Conservation (phyloP, 2,888 invertebrate species). For the Lepidonotus clava region DNA sequence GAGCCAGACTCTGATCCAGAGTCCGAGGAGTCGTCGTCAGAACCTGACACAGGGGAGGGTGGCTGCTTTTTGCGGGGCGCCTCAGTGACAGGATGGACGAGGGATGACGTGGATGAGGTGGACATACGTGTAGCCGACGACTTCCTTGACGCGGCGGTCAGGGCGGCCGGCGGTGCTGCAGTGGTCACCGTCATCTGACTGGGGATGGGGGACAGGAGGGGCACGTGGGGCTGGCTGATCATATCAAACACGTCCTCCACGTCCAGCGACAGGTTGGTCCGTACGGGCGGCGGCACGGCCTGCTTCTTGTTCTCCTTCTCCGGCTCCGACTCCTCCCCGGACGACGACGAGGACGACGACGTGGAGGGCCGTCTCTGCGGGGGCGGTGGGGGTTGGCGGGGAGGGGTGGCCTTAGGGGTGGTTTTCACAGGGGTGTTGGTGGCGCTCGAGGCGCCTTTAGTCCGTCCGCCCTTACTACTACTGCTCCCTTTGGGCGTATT, state of each 20-base stretch:
- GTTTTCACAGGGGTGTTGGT: not conserved
- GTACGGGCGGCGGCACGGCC: not conserved
- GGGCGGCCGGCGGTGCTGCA: not conserved
- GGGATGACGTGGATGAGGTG: not conserved
- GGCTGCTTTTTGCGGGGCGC: slow-evolving; percentile 44
- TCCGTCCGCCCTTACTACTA: slow-evolving; percentile 13
- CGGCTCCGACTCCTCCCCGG: not conserved
- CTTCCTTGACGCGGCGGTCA: not conserved
- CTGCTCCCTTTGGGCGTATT: not conserved
- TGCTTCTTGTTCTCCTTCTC: not conserved
- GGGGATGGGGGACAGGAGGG: slow-evolving; percentile 11
- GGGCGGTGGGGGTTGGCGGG: not conserved
- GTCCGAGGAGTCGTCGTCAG: not conserved
- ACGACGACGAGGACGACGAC: not conserved
- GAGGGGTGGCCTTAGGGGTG: not conserved
- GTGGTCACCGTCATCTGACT: not conserved
- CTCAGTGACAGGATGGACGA: not conserved
- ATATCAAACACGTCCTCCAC: slow-evolving; percentile 20
- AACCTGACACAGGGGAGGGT: not conserved
- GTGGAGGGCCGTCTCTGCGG: not conserved
- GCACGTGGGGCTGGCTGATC: slow-evolving; percentile 8
- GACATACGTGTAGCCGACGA: not conserved
- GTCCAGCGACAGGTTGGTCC: slow-evolving; percentile 1
- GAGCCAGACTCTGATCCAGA: slow-evolving; percentile 30
- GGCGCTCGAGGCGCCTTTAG: not conserved